Percentiles rank a stretch among this genome's conserved stretches.
Evolutionary conservation across 2,888 invertebrate species (phyloP).

Genomic region (Eilema sororculum): DNA sequence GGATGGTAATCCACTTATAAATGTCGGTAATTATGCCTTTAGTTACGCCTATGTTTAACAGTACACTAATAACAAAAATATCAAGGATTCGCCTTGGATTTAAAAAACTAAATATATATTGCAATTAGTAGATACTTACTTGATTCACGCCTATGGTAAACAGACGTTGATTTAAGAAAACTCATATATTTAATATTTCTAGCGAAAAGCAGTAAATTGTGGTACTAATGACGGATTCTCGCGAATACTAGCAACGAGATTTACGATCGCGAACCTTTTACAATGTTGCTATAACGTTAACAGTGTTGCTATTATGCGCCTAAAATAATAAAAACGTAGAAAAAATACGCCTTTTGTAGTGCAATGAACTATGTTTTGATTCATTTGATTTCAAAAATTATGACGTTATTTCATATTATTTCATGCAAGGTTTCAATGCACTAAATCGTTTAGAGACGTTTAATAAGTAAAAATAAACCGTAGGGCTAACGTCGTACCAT

Average conservation of each 20-base stretch:
- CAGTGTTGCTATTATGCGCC: conserved; percentile 12
- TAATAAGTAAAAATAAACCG: too few relatives aligned
- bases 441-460: too few relatives aligned
- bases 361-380: conserved; percentile 20
- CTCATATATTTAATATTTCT: neutral
- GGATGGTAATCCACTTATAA: too few relatives aligned
- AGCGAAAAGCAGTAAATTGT: conserved; percentile 11
- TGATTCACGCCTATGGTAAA: neutral
- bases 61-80: neutral
- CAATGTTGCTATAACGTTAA: conserved; percentile 23
- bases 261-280: conserved; percentile 27
- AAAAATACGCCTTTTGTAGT: conserved; percentile 14
- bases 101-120: neutral
- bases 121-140: neutral
- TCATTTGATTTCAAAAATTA: too few relatives aligned
- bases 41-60: neutral
- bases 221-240: conserved; percentile 18
- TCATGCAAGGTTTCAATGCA: neutral
- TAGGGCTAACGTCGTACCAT: too few relatives aligned
- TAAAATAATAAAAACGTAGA: conserved; percentile 20
- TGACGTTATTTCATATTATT: neutral
- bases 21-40: too few relatives aligned
- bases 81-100: too few relatives aligned
- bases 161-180: neutral
- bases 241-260: conserved; percentile 18